Base-by-base conservation (phyloP, 2,797 vertebrate species). In the Anableps anableps region DNA sequence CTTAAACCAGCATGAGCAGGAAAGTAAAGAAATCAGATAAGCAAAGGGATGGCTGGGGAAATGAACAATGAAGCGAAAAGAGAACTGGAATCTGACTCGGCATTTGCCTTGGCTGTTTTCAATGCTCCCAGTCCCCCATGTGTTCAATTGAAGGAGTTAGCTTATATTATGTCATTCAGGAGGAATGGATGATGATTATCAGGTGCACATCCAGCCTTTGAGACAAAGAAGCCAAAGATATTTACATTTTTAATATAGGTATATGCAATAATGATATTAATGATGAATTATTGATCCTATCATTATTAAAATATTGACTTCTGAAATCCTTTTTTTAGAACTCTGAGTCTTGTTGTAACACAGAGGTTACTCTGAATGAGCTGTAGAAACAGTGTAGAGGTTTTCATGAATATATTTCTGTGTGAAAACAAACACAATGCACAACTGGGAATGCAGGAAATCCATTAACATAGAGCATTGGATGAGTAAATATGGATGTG, bases 111-210 rank as follows among this genome's bases (percentile, higher is more conserved):
- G 83, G 79, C 86, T 81, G 62, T 75, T 80, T 80, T 80, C 41
- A 75, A 62, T 38, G n/a, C 66, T 50, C 70, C 72, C 70, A 60
- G 41, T 62, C 72, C 76, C 50, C 58, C 34, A 64, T 82, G 80
- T 80, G 82, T 87, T 87, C 66, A 77, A 80, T 79, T 81, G 76
- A 80, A 84, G 64, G 66, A 83, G 75, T 89, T 87, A 84, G 79
- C 82, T 89, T 77, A 85, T 80, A 86, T 80, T 84, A 85, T 90
- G 84, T 91, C 89, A 91, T 88, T 73, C 75, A 81, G 3, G 55
- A 89, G 82, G 88, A 92, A 92, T 88, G 88, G 88, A 66, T 45
- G 23, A 48, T 79, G 80, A 45, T 81, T 83, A 85, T 48, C 80
- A 78, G 76, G 78, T 85, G 74, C 83, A 73, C 80, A 88, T 86